Evolutionary conservation across 1,140 invertebrate genomes (phyloP).

Genomic region (Drosophila lowei): DNA sequence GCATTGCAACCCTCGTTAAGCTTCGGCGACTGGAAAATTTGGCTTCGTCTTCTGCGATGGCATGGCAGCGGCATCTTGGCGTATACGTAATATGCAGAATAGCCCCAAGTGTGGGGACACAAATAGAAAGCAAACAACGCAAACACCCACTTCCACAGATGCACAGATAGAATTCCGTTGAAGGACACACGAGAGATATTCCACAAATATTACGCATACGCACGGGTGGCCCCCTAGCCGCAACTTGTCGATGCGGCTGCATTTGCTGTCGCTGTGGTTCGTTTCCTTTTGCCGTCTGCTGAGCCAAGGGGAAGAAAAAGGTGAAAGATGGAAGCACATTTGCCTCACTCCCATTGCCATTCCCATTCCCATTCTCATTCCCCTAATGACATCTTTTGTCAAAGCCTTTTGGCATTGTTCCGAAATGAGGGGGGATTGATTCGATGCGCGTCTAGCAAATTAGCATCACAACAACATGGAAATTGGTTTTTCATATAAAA

Average conservation of each 20-base stretch:
- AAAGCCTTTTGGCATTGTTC: slow-evolving; percentile 15
- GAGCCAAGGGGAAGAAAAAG: background rate
- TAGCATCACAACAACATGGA: slow-evolving; percentile 18
- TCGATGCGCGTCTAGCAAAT: slow-evolving; percentile 14
- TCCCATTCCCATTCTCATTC: too few species aligned
- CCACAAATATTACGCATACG: slow-evolving; percentile 67
- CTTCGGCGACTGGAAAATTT: slow-evolving; percentile 16
- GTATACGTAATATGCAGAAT: slow-evolving; percentile 30
- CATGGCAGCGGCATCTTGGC: slow-evolving; percentile 32
- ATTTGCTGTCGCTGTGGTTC: slow-evolving; percentile 11
- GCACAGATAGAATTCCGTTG: slow-evolving; percentile 20
- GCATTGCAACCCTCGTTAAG: slow-evolving; percentile 2
- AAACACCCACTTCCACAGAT: background rate
- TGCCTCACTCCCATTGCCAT: slow-evolving; percentile 5
- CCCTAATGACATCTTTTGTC: slow-evolving; percentile 25
- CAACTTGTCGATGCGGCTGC: slow-evolving; percentile 45
- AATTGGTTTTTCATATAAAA: slow-evolving; percentile 4
- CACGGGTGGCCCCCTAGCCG: slow-evolving; percentile 44
- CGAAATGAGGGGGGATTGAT: slow-evolving; percentile 6
- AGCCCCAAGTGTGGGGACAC: slow-evolving; percentile 26
- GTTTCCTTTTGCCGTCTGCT: background rate
- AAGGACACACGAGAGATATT: slow-evolving; percentile 32
- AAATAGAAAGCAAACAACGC: slow-evolving; percentile 36
- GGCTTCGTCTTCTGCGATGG: background rate
- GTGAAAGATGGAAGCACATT: slow-evolving; percentile 24